Evolutionary conservation across 1,140 invertebrate genomes (phyloP).

Genomic region (Diorhabda elongata): DNA sequence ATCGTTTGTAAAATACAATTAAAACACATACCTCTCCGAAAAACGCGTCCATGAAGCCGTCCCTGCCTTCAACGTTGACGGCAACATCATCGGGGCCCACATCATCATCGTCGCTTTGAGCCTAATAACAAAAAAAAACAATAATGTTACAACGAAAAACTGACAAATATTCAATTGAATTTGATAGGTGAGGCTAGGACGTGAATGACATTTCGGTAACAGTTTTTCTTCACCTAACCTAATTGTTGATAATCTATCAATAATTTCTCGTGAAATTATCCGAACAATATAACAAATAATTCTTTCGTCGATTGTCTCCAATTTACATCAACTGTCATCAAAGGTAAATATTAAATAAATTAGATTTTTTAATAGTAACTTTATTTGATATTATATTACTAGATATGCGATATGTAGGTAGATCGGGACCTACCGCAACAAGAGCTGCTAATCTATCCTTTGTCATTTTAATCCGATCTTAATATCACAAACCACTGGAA

Average conservation of each 20-base stretch:
- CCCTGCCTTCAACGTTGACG: constrained; percentile 81
- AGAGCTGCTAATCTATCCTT: constrained; percentile 97
- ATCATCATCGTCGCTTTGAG: constrained; percentile 93
- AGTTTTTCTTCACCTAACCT: constrained; percentile 32
- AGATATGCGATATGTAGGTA: constrained; percentile 1
- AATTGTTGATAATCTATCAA: constrained; percentile 29
- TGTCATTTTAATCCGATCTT: constrained; percentile 76
- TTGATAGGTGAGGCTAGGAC: constrained; percentile 39
- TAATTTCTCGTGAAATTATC: constrained; percentile 13
- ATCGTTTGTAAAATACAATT: too few species aligned
- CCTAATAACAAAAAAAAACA: constrained; percentile 54
- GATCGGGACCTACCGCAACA: constrained; percentile 70
- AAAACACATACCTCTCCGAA: constrained; percentile 79
- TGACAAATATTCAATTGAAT: not conserved
- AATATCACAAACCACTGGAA: constrained; percentile 56
- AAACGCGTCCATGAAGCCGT: constrained; percentile 96
- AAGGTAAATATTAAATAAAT: constrained; percentile 14
- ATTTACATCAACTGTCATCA: constrained; percentile 11
- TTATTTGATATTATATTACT: constrained; percentile 2
- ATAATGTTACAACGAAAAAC: constrained; percentile 33
- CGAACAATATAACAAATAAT: not conserved
- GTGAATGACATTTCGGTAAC: constrained; percentile 18
- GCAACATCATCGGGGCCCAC: constrained; percentile 85
- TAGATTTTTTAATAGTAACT: not conserved
- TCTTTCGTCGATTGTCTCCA: not conserved